Conservation (phyloP, 2,797 vertebrate species). For the Columba guinea region DNA sequence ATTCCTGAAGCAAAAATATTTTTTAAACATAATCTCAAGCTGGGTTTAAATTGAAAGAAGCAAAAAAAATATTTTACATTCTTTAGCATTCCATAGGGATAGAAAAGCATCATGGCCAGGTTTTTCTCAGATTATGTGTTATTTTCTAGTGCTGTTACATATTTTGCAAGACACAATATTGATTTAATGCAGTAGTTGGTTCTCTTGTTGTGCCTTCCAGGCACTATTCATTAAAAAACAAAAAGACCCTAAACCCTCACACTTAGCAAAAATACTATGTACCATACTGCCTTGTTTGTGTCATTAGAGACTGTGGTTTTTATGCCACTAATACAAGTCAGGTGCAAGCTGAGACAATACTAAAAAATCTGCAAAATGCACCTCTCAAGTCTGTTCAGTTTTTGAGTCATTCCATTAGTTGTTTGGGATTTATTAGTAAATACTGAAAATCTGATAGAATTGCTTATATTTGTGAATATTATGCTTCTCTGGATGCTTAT, state of each 20-base stretch:
- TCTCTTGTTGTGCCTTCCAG: slow-evolving; percentile 57
- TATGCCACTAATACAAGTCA: neutral
- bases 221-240: slow-evolving; percentile 24
- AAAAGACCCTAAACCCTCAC: neutral
- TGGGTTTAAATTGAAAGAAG: slow-evolving; percentile 21
- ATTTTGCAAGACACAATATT: slow-evolving; percentile 68
- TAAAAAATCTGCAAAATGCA: neutral
- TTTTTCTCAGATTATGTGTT: slow-evolving; percentile 64
- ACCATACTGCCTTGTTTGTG: neutral
- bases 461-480: neutral
- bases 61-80: slow-evolving; percentile 47
- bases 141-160: slow-evolving; percentile 56
- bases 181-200: slow-evolving; percentile 61
- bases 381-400: neutral
- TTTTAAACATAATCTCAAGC: slow-evolving; percentile 1
- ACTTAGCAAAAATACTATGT: neutral
- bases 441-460: neutral
- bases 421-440: neutral
- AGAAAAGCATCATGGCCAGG: slow-evolving; percentile 38
- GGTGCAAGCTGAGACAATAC: neutral
- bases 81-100: slow-evolving; percentile 39
- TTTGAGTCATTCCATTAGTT: neutral
- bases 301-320: neutral
- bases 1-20: neutral
- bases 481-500: neutral